Evolutionary conservation across 2,113 vertebrate species (phyloP).

Genomic region (Toxostoma redivivum): DNA sequence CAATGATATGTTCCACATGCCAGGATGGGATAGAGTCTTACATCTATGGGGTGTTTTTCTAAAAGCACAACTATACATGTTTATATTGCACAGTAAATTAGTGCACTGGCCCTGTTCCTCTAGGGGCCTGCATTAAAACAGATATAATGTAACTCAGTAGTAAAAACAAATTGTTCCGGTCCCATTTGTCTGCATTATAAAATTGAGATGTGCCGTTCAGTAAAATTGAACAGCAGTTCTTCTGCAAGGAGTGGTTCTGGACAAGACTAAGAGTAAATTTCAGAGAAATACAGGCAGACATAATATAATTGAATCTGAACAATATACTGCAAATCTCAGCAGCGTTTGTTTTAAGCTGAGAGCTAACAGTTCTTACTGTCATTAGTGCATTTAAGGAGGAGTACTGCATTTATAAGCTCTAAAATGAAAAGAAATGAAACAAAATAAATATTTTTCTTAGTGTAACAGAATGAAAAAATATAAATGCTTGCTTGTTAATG

Average conservation of each 20-base stretch:
- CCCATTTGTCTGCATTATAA: neutral
- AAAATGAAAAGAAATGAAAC: neutral
- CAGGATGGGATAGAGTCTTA: neutral
- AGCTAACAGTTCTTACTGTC: neutral
- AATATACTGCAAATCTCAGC: neutral
- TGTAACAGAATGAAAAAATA: neutral
- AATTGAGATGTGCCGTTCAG: neutral
- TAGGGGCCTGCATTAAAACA: neutral
- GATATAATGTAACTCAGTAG: neutral
- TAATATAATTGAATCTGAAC: neutral
- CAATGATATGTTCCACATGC: neutral
- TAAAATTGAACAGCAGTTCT: neutral
- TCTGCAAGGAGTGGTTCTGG: neutral
- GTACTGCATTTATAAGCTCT: neutral
- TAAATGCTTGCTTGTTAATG: neutral
- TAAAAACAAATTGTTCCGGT: constrained; percentile 12
- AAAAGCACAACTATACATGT: neutral
- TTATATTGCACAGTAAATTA: neutral
- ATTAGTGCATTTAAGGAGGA: neutral
- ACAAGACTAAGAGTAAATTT: neutral
- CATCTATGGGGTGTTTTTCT: neutral
- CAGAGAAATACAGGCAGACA: neutral
- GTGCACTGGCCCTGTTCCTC: neutral
- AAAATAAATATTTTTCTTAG: neutral
- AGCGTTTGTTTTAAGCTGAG: neutral